Percentiles rank a stretch among this genome's conserved stretches.
Conservation (phyloP, 2,797 vertebrate genomes). For the Ispidina picta region DNA sequence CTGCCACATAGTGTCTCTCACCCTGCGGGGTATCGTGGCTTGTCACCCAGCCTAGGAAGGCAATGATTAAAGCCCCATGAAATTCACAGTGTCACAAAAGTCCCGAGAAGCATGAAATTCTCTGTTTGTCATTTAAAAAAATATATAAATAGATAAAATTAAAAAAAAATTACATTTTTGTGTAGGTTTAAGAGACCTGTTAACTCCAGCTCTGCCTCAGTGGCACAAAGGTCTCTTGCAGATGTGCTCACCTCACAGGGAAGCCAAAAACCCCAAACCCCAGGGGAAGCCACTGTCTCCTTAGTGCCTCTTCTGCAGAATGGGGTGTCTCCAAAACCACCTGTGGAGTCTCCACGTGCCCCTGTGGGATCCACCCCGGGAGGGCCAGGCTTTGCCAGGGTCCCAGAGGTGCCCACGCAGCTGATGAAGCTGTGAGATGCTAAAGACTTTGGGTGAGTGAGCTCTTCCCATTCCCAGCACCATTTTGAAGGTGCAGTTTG, state of each 20-base stretch:
- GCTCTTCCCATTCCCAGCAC: background rate
- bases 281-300: background rate
- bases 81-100: conserved; percentile 73
- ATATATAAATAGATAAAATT: background rate
- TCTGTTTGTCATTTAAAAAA: background rate
- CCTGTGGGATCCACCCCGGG: accelerated
- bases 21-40: conserved; percentile 14
- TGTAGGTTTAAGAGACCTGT: background rate
- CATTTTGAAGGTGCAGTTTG: accelerated
- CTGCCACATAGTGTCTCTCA: conserved; percentile 51
- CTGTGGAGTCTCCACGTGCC: accelerated
- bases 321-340: accelerated
- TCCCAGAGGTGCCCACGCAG: background rate
- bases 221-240: background rate
- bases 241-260: background rate
- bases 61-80: conserved; percentile 78
- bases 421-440: accelerated
- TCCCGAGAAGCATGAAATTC: conserved; percentile 51
- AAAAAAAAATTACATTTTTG: background rate
- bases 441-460: background rate
- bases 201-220: background rate
- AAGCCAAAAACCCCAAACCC: background rate
- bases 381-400: background rate
- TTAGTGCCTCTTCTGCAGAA: background rate
- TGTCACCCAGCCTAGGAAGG: conserved; percentile 40